phyloP scores from a whole-genome alignment of 2,113 vertebrate genomes.

The Arizona elegans region DNA sequence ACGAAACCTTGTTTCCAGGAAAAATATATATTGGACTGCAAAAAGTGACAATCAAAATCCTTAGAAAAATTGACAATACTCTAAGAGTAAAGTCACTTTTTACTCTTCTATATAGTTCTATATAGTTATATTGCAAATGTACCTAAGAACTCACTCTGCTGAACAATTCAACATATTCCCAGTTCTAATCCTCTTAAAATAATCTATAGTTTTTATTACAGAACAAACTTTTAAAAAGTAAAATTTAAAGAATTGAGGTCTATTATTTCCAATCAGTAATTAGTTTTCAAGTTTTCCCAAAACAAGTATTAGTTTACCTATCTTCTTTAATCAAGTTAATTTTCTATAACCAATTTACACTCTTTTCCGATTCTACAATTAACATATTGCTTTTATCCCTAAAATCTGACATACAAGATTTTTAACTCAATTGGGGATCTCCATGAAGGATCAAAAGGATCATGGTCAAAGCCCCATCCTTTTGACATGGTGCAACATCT shows the following conservation, averaged over 20 bases:
- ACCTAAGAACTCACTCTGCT: neutral
- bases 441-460: neutral
- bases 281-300: neutral
- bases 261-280: neutral
- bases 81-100: neutral
- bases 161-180: neutral
- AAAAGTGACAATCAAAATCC: neutral
- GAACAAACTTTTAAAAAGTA: neutral
- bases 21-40: neutral
- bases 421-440: neutral
- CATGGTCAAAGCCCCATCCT: neutral
- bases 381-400: neutral
- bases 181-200: neutral
- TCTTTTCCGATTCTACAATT: neutral
- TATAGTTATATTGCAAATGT: neutral
- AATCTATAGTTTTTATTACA: neutral
- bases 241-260: neutral
- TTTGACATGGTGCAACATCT: neutral
- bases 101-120: neutral
- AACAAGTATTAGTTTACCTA: neutral
- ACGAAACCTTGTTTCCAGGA: neutral
- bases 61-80: neutral
- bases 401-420: neutral
- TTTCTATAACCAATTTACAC: neutral
- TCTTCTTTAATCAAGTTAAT: neutral